These are phyloP conservation scores for Lordiphosa mommai DNA, from an alignment of 1,140 invertebrate genomes.

Conservation along the genomic window DNA sequence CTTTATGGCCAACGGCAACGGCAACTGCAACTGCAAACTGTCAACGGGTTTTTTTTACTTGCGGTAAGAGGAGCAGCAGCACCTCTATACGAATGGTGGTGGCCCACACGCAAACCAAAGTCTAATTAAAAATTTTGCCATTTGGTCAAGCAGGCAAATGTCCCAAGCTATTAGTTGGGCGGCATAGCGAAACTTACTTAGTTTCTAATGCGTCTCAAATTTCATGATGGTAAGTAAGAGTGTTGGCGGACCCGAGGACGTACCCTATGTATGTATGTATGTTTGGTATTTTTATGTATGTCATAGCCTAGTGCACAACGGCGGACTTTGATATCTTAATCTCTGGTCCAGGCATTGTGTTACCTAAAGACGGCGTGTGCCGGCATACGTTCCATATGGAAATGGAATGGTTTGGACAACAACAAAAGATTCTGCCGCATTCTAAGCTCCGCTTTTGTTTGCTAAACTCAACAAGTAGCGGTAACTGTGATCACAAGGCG, in stretches of 20 bases:
- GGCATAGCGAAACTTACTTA: slow-evolving; percentile 42
- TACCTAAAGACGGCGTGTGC: slow-evolving; percentile 63
- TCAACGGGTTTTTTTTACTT: slow-evolving; percentile 58
- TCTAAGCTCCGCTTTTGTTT: slow-evolving; percentile 56
- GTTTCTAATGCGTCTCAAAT: slow-evolving; percentile 56
- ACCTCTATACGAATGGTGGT: slow-evolving; percentile 23
- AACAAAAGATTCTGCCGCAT: slow-evolving; percentile 54
- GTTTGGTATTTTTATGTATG: slow-evolving; percentile 44
- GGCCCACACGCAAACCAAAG: slow-evolving; percentile 68
- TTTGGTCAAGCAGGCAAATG: slow-evolving; percentile 49
- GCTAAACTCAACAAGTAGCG: slow-evolving; percentile 62
- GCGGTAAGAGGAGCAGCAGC: slow-evolving; percentile 28
- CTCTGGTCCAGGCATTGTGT: slow-evolving; percentile 58
- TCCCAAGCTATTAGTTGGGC: slow-evolving; percentile 67
- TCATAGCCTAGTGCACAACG: slow-evolving; percentile 61
- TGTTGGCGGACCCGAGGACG: slow-evolving; percentile 26
- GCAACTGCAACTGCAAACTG: slow-evolving; percentile 55
- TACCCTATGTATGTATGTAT: slow-evolving; percentile 14
- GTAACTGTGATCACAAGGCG: slow-evolving; percentile 65
- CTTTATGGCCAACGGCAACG: slow-evolving; percentile 55
- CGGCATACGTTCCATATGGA: slow-evolving; percentile 37
- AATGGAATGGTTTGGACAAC: slow-evolving; percentile 10
- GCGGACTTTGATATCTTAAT: slow-evolving; percentile 76
- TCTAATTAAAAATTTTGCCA: slow-evolving; percentile 62
- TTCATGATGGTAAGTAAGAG: slow-evolving; percentile 55